Evolutionary conservation across 1,140 invertebrate species (phyloP).

Genomic region (Megalopta genalis): DNA sequence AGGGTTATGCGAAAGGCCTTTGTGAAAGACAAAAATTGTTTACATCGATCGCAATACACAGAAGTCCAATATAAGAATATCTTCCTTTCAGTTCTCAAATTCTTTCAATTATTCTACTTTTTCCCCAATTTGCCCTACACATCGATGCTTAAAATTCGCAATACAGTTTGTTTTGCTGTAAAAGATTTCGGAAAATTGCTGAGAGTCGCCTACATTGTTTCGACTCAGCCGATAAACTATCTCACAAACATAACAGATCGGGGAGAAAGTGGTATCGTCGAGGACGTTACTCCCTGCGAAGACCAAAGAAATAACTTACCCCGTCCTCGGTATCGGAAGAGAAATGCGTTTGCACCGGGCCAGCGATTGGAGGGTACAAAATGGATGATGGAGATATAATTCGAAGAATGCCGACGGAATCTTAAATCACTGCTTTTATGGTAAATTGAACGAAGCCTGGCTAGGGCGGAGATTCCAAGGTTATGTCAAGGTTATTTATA

Average conservation of each 20-base stretch:
- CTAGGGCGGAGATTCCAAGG: neutral
- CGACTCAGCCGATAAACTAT: constrained; percentile 16
- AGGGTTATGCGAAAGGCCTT: too few relatives aligned
- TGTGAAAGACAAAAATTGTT: too few relatives aligned
- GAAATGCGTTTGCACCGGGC: constrained; percentile 55
- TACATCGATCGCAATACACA: too few relatives aligned
- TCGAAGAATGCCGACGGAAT: constrained; percentile 52
- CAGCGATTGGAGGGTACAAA: constrained; percentile 55
- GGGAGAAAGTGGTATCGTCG: constrained; percentile 41
- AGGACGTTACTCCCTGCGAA: constrained; percentile 36
- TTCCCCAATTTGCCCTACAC: too few relatives aligned
- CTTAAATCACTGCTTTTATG: constrained; percentile 60
- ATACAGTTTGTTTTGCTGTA: too few relatives aligned
- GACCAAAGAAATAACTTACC: constrained; percentile 61
- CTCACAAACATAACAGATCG: constrained; percentile 41
- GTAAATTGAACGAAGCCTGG: constrained; percentile 44
- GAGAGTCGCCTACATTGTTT: neutral
- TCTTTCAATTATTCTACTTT: too few relatives aligned
- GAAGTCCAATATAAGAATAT: too few relatives aligned
- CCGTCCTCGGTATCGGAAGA: constrained; percentile 44
- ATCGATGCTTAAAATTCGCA: too few relatives aligned
- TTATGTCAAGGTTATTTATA: too few relatives aligned
- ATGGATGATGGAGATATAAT: constrained; percentile 64
- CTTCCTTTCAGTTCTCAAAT: too few relatives aligned
- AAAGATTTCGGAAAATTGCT: too few relatives aligned